phyloP scores from a whole-genome alignment of 1,140 invertebrate species.

The Eubasilissa regina region DNA sequence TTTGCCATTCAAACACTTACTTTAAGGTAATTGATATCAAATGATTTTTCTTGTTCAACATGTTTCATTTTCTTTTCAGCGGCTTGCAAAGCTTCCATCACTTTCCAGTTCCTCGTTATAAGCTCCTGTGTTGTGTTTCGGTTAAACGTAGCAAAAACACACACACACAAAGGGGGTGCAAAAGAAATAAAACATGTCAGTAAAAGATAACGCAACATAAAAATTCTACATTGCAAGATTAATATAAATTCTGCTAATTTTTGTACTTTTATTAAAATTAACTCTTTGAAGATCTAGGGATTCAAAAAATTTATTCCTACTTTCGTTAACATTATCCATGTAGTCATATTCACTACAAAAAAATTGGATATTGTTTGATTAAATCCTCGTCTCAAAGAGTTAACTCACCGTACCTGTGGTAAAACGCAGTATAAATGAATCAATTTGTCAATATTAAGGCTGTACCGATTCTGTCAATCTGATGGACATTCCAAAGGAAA shows the following conservation, averaged over 20 bases:
- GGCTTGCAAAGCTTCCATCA: slow-evolving; percentile 87
- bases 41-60: slow-evolving; percentile 60
- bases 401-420: too few relatives aligned
- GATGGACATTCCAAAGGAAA: too few relatives aligned
- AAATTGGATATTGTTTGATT: too few relatives aligned
- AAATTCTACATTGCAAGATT: slow-evolving; percentile 3
- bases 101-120: slow-evolving; percentile 89
- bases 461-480: too few relatives aligned
- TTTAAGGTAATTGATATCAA: slow-evolving; percentile 66
- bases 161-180: slow-evolving; percentile 47
- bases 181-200: slow-evolving; percentile 46
- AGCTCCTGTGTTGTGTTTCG: slow-evolving; percentile 77
- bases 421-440: too few relatives aligned
- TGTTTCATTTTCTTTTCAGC: slow-evolving; percentile 76
- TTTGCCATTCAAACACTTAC: slow-evolving; percentile 63
- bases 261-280: too few relatives aligned
- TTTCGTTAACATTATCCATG: too few relatives aligned
- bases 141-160: slow-evolving; percentile 15
- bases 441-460: too few relatives aligned
- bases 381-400: too few relatives aligned
- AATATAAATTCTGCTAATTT: slow-evolving; percentile 11
- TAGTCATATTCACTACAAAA: too few relatives aligned
- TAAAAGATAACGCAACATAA: slow-evolving; percentile 15
- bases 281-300: background rate
- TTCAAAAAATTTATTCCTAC: background rate